Conservation (phyloP, 2,797 vertebrate genomes). For the Channallabes apus region DNA sequence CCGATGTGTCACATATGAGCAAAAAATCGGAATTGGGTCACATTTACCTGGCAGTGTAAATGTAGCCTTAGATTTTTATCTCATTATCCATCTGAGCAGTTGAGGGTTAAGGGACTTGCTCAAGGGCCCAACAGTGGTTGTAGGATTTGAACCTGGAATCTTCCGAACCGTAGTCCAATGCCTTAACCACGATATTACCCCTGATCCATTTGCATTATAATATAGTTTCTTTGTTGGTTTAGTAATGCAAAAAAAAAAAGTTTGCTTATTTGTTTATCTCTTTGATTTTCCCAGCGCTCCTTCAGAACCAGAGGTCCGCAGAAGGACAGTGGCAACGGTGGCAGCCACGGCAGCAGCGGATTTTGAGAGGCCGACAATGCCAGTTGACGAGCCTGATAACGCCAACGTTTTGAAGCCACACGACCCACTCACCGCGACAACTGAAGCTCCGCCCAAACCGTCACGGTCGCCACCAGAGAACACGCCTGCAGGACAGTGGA, state of each 20-base stretch:
- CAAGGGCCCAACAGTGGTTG: too few species aligned
- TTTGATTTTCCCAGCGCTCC: constrained; percentile 66
- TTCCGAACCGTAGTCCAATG: too few species aligned
- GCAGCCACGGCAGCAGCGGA: constrained; percentile 25
- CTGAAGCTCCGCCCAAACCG: constrained; percentile 56
- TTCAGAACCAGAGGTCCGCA: constrained; percentile 78
- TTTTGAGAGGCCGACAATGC: neutral
- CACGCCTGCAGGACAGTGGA: constrained; percentile 75
- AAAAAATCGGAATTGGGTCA: too few species aligned
- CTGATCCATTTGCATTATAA: neutral
- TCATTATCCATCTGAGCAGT: too few species aligned
- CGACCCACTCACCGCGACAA: neutral
- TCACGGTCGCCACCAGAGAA: constrained; percentile 45
- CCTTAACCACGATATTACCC: too few species aligned
- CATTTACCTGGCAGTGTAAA: too few species aligned
- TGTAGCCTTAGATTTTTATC: too few species aligned
- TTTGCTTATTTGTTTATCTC: neutral
- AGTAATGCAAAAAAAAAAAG: too few species aligned
- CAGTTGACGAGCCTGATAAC: constrained; percentile 50
- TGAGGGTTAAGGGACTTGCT: too few species aligned
- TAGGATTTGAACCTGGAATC: too few species aligned
- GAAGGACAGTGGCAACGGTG: constrained; percentile 68
- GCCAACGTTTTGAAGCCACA: constrained; percentile 1
- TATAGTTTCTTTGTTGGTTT: neutral
- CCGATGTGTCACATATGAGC: too few species aligned